Evolutionary conservation across 35 echinoderm and acorn worm species (phyloP).

Genomic region (Ptychodera flava): DNA sequence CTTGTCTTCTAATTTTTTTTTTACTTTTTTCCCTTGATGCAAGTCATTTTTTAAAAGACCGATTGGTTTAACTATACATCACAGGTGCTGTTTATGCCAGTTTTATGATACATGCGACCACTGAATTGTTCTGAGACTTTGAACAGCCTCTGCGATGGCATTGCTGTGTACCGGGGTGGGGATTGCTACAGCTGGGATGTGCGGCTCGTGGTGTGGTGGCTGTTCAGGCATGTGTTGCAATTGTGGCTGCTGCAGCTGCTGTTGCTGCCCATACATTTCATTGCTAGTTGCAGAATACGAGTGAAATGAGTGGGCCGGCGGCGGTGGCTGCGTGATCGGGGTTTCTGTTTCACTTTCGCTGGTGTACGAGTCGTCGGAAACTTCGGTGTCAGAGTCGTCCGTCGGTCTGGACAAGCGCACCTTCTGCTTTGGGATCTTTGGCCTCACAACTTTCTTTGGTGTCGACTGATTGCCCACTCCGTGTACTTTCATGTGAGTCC

Average conservation of each 20-base stretch:
- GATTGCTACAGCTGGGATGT: too few species aligned
- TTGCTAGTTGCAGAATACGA: background rate
- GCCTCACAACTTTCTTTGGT: background rate
- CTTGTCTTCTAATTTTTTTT: too few species aligned
- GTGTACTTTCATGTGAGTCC: conserved; percentile 17
- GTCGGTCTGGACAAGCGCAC: background rate
- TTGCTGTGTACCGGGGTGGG: background rate
- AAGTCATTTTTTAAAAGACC: too few species aligned
- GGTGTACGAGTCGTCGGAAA: background rate
- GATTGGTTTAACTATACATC: too few species aligned
- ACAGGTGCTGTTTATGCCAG: too few species aligned
- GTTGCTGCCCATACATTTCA: background rate
- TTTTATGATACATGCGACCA: background rate
- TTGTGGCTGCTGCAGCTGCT: background rate
- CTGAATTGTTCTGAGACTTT: background rate
- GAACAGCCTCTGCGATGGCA: background rate
- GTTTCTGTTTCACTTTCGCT: background rate
- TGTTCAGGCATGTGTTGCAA: too few species aligned
- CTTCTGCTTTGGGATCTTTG: background rate
- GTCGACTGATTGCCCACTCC: too few species aligned
- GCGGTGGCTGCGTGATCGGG: background rate
- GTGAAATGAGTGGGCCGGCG: background rate
- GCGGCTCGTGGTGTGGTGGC: too few species aligned
- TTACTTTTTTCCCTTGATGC: too few species aligned
- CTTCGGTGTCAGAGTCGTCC: background rate